phyloP scores from a whole-genome alignment of 2,113 vertebrate genomes.

The Cyprinodon brontotheroides region DNA sequence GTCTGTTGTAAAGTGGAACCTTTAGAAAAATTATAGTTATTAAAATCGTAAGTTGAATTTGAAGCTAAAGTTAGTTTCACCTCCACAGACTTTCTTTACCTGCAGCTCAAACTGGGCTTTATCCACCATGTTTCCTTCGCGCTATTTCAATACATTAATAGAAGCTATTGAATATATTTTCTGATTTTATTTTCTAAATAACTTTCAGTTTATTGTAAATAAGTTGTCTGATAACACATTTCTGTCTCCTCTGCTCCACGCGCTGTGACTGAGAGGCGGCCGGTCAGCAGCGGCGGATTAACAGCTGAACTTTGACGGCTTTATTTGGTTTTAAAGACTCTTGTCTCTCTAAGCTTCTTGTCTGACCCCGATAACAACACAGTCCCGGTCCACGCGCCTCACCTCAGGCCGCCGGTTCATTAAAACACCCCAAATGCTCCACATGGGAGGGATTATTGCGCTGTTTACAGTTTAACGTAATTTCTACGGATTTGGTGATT shows the following conservation, averaged over 20 bases:
- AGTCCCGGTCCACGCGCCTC: slow-evolving; percentile 26
- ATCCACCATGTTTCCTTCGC: background rate
- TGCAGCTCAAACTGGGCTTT: background rate
- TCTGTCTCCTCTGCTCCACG: background rate
- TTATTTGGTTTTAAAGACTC: slow-evolving; percentile 69
- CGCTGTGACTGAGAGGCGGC: background rate
- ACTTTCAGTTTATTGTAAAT: background rate
- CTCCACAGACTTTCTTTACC: background rate
- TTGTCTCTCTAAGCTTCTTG: slow-evolving; percentile 75
- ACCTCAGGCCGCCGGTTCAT: slow-evolving; percentile 14
- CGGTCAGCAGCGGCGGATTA: slow-evolving; percentile 56
- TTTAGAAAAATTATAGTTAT: background rate
- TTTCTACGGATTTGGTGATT: background rate
- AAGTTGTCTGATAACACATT: background rate
- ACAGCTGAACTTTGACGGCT: slow-evolving; percentile 71
- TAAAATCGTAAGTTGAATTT: background rate
- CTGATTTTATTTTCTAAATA: background rate
- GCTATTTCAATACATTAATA: background rate
- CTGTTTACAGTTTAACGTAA: background rate
- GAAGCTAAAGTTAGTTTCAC: background rate
- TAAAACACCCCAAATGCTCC: background rate
- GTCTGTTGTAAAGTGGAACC: background rate
- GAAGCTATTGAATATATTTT: too few relatives aligned
- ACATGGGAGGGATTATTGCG: background rate
- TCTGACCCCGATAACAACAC: slow-evolving; percentile 70